phyloP scores from a whole-genome alignment of 2,113 vertebrate species.

The Eptesicus fuscus region DNA sequence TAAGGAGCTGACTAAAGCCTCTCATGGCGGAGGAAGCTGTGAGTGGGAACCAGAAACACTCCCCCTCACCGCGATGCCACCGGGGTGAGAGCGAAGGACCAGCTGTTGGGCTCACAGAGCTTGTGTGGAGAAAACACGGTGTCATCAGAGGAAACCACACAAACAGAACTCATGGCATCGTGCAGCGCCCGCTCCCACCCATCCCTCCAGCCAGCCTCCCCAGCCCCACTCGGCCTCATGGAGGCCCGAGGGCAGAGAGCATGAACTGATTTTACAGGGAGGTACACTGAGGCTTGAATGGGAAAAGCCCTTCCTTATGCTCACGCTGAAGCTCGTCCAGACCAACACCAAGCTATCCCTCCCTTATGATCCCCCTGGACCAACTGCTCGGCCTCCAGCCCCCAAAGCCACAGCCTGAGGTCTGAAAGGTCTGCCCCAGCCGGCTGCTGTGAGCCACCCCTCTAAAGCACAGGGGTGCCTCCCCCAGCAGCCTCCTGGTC shows the following conservation, averaged over 20 bases:
- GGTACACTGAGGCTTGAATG: background rate
- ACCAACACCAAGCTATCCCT: background rate
- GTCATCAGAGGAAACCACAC: background rate
- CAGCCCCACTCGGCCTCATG: background rate
- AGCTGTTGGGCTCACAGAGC: slow-evolving; percentile 3
- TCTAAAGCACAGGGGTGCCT: background rate
- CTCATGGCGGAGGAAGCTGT: background rate
- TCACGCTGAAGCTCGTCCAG: background rate
- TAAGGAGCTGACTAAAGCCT: background rate
- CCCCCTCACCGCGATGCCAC: background rate
- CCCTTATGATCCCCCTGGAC: background rate
- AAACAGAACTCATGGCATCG: background rate
- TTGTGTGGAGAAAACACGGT: background rate
- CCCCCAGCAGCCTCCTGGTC: background rate
- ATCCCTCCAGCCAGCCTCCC: background rate
- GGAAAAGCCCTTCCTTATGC: background rate
- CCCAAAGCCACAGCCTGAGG: background rate
- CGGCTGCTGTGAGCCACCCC: background rate
- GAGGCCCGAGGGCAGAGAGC: background rate
- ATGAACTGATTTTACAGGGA: background rate
- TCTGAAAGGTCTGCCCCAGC: background rate
- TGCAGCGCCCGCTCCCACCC: background rate
- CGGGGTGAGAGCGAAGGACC: slow-evolving; percentile 11
- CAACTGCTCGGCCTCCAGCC: background rate
- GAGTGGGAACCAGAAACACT: background rate